A percentile compares a stretch with the other conserved stretches of the same genome.
Evolutionary conservation across 2,797 vertebrate genomes (phyloP).

Genomic region (Siniperca undulata): DNA sequence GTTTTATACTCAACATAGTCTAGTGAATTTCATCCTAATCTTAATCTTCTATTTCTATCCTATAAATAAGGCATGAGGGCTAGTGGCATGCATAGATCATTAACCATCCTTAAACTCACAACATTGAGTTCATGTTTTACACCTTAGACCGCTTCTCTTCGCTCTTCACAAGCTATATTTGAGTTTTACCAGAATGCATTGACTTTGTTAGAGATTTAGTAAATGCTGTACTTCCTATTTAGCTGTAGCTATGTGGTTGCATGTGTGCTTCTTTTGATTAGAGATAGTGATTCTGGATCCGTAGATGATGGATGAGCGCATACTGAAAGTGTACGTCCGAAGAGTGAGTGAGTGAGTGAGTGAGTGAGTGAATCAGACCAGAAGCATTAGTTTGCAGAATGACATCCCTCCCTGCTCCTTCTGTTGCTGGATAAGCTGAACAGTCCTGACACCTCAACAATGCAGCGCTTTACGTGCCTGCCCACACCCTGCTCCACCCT

Average conservation of each 20-base stretch:
- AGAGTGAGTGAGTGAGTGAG: conserved; percentile 23
- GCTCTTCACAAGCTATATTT: neutral
- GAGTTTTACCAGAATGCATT: neutral
- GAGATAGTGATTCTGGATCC: neutral
- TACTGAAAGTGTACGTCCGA: conserved; percentile 30
- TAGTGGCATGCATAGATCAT: conserved; percentile 12
- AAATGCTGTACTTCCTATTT: neutral
- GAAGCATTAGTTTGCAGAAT: conserved; percentile 92
- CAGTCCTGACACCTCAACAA: conserved; percentile 92
- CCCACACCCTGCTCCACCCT: conserved; percentile 87
- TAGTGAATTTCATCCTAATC: conserved; percentile 12
- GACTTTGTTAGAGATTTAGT: conserved; percentile 14
- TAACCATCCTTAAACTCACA: conserved; percentile 27
- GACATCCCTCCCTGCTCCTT: conserved; percentile 83
- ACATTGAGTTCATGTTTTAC: conserved; percentile 2
- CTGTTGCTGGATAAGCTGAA: conserved; percentile 87
- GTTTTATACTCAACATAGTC: conserved; percentile 22
- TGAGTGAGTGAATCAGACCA: conserved; percentile 83
- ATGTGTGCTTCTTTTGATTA: neutral
- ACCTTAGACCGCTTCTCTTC: neutral
- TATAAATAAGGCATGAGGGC: conserved; percentile 11
- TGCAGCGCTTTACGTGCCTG: conserved; percentile 86
- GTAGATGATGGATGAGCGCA: conserved; percentile 8
- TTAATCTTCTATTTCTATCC: conserved; percentile 7
- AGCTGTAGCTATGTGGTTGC: neutral